Evolutionary conservation across 2,888 invertebrate species (phyloP).

Genomic region (Diarsia brunnea): DNA sequence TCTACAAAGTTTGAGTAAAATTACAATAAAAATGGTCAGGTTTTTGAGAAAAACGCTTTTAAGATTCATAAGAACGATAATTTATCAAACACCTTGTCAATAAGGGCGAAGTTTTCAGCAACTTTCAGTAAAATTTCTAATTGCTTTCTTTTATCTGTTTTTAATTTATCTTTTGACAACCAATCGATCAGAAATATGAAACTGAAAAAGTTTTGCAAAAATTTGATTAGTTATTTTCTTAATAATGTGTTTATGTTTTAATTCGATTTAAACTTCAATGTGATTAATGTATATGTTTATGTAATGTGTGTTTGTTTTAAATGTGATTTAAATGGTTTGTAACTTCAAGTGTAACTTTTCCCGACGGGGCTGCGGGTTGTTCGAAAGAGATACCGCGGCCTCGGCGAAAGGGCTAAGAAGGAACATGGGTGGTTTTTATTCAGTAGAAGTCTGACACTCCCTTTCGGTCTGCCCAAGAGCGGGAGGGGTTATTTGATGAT

Average conservation of each 20-base stretch:
- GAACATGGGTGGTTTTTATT: too few species aligned
- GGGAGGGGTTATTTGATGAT: too few species aligned
- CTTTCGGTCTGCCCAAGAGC: too few species aligned
- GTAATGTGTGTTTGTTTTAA: too few species aligned
- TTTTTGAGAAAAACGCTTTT: conserved; percentile 1
- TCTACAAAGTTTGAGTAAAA: background rate
- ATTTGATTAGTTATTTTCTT: background rate
- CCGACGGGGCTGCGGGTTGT: too few species aligned
- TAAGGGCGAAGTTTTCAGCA: conserved; percentile 45
- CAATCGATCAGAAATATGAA: conserved; percentile 34
- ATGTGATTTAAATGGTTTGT: background rate
- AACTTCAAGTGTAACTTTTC: background rate
- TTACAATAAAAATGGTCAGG: conserved; percentile 1
- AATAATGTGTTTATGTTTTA: background rate
- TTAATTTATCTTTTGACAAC: conserved; percentile 47
- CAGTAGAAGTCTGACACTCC: too few species aligned
- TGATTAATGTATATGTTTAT: background rate
- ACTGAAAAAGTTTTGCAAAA: conserved; percentile 9
- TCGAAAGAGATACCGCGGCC: too few species aligned
- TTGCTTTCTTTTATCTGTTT: conserved; percentile 52
- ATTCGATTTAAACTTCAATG: background rate
- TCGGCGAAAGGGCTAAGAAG: too few species aligned
- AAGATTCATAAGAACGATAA: conserved; percentile 45
- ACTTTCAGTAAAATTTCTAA: conserved; percentile 46
- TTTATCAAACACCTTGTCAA: conserved; percentile 60